Percentiles rank a stretch among this genome's conserved stretches.
Conservation (phyloP, 1,140 invertebrate genomes). For the Riptortus pedestris region DNA sequence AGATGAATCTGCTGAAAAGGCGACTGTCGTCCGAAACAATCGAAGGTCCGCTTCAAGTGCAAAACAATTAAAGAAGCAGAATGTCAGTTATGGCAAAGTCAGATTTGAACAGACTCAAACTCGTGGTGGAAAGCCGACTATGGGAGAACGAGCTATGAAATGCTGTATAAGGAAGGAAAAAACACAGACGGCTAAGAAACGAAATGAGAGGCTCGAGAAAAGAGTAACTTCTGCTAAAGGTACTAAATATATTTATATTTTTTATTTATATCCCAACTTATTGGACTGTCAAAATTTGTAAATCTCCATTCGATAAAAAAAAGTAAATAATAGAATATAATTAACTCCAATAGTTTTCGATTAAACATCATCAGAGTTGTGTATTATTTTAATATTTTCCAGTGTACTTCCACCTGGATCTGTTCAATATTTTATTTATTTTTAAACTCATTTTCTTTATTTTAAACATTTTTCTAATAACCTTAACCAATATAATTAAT, state of each 20-base stretch:
- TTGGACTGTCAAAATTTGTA: no score
- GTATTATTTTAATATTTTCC: no score
- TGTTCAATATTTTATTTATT: no score
- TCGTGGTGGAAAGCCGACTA: conserved; percentile 6
- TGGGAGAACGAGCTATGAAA: conserved; percentile 19
- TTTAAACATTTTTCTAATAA: no score
- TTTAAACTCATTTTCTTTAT: no score
- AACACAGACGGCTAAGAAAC: conserved; percentile 16
- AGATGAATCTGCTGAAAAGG: conserved; percentile 21
- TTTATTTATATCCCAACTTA: no score
- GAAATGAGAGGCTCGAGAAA: conserved; percentile 20
- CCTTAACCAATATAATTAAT: no score
- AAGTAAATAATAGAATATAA: no score
- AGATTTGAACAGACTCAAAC: conserved; percentile 10
- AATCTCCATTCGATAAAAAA: no score
- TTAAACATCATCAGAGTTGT: no score
- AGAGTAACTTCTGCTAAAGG: conserved; percentile 8
- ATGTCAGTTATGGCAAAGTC: conserved; percentile 13
- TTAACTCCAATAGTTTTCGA: no score
- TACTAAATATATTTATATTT: not conserved
- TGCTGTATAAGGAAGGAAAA: conserved; percentile 10
- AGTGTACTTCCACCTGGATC: no score
- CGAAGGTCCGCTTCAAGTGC: not conserved
- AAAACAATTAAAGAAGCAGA: conserved; percentile 17
- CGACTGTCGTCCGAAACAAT: conserved; percentile 13